Percentiles rank a stretch among this genome's conserved stretches.
phyloP scores from a whole-genome alignment of 2,888 invertebrate species.

The Anarsia innoxiella region DNA sequence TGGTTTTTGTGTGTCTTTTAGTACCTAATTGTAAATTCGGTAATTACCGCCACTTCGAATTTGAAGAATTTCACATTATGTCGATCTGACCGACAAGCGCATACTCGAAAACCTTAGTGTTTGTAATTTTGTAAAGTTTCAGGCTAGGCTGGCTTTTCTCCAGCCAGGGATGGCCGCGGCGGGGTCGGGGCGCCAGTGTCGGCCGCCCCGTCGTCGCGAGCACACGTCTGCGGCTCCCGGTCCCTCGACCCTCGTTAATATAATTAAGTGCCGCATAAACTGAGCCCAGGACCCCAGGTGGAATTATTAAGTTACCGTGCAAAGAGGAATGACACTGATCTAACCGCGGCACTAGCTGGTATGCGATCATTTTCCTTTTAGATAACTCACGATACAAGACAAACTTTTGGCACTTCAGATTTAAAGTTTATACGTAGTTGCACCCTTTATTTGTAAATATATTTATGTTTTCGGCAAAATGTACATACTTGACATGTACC shows the following conservation, averaged over 20 bases:
- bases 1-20: too few species aligned
- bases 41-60: too few species aligned
- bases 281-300: conserved; percentile 37
- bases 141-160: too few species aligned
- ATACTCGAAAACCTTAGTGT: too few species aligned
- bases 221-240: conserved; percentile 45
- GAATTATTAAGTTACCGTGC: conserved; percentile 28
- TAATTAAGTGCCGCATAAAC: conserved; percentile 65
- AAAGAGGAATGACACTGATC: conserved; percentile 37
- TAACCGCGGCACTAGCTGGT: conserved; percentile 41
- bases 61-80: too few species aligned
- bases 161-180: too few species aligned
- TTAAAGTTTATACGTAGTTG: conserved; percentile 11
- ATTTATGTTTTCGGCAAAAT: too few species aligned
- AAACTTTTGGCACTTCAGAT: conserved; percentile 13
- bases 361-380: conserved; percentile 34
- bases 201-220: conserved; percentile 57
- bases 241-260: conserved; percentile 41
- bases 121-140: too few species aligned
- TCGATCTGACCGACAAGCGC: too few species aligned
- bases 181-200: conserved; percentile 55
- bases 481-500: too few species aligned
- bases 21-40: too few species aligned
- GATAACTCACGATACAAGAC: conserved; percentile 6
- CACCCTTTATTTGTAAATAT: too few species aligned